Base-by-base conservation (phyloP, 2,797 vertebrate genomes). In the Atherinosoma microstoma region DNA sequence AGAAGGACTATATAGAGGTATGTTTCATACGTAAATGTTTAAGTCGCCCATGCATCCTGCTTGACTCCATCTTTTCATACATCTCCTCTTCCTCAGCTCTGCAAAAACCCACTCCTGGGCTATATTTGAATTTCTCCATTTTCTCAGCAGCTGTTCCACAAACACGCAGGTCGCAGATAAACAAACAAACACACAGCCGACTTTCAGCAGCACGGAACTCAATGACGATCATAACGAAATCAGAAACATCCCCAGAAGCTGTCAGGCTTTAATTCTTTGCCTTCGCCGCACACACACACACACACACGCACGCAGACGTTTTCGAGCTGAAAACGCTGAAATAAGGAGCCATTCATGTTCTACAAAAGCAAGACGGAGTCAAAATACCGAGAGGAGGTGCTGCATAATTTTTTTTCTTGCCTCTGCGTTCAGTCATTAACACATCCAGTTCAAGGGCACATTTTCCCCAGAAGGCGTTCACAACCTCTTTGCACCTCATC, bases 381-480 rank as follows among this genome's bases (percentile, higher is more conserved):
- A 78, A 79, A 86, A 82, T 10, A 74, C 73, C 8, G 69, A 69
- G 74, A 82, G 70, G 77, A 76, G 84, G 63, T 63, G 85, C 83
- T 67, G 87, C 83, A 78, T 79, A 76, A 68, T 84, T 86, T 85
- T 87, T 84, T 66, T 61, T 69, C 73, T 59, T 71, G 57, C 73
- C 64, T 76, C 67, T 36, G 63, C 32, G 49, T 82, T 91, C 81
- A 87, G 84, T 91, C 90, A 91, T 91, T 89, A 92, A 88, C 91
- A 91, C 91, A 80, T 90, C 75, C 77, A 81, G 84, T 88, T 90
- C 88, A 90, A 90, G 89, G 85, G 89, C 88, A 82, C 76, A 0
- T 84, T 84, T 83, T 56, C 75, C 87, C 90, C 84, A 67, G 58
- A 86, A 88, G 88, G 84, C 75, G 78, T 92, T 91, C 91, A 77